phyloP scores from a whole-genome alignment of 2,888 invertebrate species.

The Acleris emargana region DNA sequence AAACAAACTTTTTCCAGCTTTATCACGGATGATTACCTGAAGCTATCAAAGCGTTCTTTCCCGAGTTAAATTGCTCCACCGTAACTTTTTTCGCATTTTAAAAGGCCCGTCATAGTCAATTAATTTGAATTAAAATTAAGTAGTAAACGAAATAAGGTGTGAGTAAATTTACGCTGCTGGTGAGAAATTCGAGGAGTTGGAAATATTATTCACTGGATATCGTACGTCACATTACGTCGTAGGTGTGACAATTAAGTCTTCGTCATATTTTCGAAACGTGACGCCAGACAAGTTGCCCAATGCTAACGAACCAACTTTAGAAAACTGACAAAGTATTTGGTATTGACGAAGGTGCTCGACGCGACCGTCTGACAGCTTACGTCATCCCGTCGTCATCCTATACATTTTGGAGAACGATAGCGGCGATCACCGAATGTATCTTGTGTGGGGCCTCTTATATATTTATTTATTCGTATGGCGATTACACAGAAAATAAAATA shows the following conservation, averaged over 20 bases:
- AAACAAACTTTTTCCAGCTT: slow-evolving; percentile 16
- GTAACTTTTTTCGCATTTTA: slow-evolving; percentile 28
- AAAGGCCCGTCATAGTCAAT: slow-evolving; percentile 24
- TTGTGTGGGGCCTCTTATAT: too few species aligned
- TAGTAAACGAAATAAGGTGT: slow-evolving; percentile 8
- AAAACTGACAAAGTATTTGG: too few species aligned
- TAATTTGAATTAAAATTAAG: slow-evolving; percentile 17
- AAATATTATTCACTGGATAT: slow-evolving; percentile 23
- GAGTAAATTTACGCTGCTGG: slow-evolving; percentile 1
- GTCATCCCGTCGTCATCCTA: too few species aligned
- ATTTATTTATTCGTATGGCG: too few species aligned
- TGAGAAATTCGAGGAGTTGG: slow-evolving; percentile 8
- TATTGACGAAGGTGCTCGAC: too few species aligned
- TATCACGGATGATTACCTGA: slow-evolving; percentile 15
- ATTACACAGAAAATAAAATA: too few species aligned
- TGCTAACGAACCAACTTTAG: too few species aligned
- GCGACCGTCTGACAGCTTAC: too few species aligned
- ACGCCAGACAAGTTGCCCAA: background rate
- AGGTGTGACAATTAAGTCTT: background rate
- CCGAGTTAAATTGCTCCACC: slow-evolving; percentile 22
- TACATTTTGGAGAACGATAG: too few species aligned
- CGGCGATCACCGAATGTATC: too few species aligned
- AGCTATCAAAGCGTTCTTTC: slow-evolving; percentile 13
- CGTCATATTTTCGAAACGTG: background rate
- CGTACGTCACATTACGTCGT: slow-evolving; percentile 14